Conservation (phyloP, 2,888 invertebrate genomes). For the Hirtodrosophila duncani region DNA sequence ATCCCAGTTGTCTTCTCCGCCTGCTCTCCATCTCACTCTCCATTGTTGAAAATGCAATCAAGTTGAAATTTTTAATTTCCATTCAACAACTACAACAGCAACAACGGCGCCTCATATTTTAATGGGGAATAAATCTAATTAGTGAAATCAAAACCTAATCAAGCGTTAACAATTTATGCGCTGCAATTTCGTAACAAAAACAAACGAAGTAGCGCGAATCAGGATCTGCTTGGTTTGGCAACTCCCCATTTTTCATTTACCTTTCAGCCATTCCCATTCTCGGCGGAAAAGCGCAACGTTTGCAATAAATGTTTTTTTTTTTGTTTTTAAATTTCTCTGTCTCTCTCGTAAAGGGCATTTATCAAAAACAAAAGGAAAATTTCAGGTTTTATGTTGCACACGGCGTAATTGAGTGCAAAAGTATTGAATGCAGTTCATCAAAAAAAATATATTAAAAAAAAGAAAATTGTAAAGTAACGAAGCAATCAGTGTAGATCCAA, state of each 20-base stretch:
- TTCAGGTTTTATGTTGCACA: conserved; percentile 38
- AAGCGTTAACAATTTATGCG: conserved; percentile 71
- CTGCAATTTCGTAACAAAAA: conserved; percentile 48
- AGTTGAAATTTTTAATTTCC: conserved; percentile 60
- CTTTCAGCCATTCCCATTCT: too few relatives aligned
- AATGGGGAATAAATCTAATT: conserved; percentile 70
- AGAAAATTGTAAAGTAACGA: conserved; percentile 4
- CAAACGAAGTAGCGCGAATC: too few relatives aligned
- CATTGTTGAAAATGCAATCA: conserved; percentile 29
- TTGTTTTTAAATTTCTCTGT: background rate
- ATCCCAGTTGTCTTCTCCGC: conserved; percentile 9
- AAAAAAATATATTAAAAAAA: conserved; percentile 23
- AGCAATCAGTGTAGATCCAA: too few relatives aligned
- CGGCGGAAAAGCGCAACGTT: conserved; percentile 34
- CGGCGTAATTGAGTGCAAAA: conserved; percentile 53
- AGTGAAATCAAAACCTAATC: conserved; percentile 67
- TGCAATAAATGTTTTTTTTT: conserved; percentile 19
- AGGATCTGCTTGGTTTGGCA: too few relatives aligned
- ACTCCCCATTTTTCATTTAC: too few relatives aligned
- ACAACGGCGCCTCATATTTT: conserved; percentile 37
- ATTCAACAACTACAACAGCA: too few relatives aligned
- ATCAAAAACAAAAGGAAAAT: too few relatives aligned
- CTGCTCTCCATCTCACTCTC: background rate
- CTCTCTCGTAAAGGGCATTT: conserved; percentile 23
- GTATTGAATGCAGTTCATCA: conserved; percentile 42